phyloP scores from a whole-genome alignment of 2,888 invertebrate genomes.

The Dioctria linearis region DNA sequence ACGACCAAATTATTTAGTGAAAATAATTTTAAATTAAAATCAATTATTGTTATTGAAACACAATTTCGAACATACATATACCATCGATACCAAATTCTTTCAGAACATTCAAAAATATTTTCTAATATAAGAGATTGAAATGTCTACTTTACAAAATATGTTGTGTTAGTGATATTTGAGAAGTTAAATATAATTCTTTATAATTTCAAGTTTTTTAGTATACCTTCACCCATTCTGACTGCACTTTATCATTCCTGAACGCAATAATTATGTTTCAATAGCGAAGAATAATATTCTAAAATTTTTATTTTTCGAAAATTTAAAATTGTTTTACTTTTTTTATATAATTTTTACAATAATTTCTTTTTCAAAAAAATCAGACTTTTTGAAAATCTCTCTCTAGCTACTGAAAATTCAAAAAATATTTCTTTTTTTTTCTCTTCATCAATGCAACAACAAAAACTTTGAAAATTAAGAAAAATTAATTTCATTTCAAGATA shows the following conservation, averaged over 20 bases:
- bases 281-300: constrained; percentile 35
- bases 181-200: constrained; percentile 4
- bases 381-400: constrained; percentile 58
- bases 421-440: constrained; percentile 18
- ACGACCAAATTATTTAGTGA: too few relatives aligned
- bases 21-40: too few relatives aligned
- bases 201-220: constrained; percentile 35
- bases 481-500: background rate
- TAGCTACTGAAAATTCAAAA: constrained; percentile 49
- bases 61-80: too few relatives aligned
- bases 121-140: constrained; percentile 12
- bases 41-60: too few relatives aligned
- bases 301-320: constrained; percentile 16
- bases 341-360: constrained; percentile 40
- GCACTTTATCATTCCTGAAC: constrained; percentile 35
- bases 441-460: constrained; percentile 10
- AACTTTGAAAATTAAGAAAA: constrained; percentile 15
- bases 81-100: constrained; percentile 12
- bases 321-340: constrained; percentile 29
- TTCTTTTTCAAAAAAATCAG: constrained; percentile 52
- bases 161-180: constrained; percentile 28
- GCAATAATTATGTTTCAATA: constrained; percentile 34
- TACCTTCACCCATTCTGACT: constrained; percentile 49
- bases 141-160: constrained; percentile 20
- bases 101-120: constrained; percentile 15